phyloP scores from a whole-genome alignment of 1,140 invertebrate genomes.

The Nasonia giraulti region DNA sequence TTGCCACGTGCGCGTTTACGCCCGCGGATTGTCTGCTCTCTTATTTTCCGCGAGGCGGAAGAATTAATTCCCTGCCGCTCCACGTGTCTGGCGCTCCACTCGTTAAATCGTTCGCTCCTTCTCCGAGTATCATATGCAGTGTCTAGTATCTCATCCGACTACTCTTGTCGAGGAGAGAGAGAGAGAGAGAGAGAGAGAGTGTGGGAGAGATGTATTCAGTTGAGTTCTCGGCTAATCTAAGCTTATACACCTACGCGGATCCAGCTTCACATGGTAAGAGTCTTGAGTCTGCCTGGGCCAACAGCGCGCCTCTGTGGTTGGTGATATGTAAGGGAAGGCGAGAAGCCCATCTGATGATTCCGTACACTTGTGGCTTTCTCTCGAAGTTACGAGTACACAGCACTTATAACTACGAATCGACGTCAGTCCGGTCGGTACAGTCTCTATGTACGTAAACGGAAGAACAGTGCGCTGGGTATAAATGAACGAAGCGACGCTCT shows the following conservation, averaged over 20 bases:
- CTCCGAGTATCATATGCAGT: neutral
- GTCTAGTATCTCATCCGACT: neutral
- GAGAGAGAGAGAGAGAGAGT: too few species aligned
- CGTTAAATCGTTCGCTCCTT: neutral
- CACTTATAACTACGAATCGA: neutral
- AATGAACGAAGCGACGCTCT: neutral
- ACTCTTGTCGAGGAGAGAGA: too few species aligned
- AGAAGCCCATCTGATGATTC: neutral
- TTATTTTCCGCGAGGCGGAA: neutral
- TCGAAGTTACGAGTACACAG: neutral
- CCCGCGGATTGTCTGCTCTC: neutral
- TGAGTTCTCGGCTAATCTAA: too few species aligned
- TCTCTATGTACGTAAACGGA: neutral
- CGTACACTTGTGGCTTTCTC: neutral
- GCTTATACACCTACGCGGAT: neutral
- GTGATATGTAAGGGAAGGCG: neutral
- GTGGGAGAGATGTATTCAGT: too few species aligned
- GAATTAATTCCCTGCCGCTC: constrained; percentile 12
- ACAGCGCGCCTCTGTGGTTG: neutral
- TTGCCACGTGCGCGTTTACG: constrained; percentile 28
- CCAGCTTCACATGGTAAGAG: neutral
- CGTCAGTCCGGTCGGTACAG: neutral
- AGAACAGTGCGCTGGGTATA: neutral
- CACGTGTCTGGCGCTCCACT: neutral
- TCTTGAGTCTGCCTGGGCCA: neutral